phyloP scores from a whole-genome alignment of 2,888 invertebrate species.

The Smittia sp. region DNA sequence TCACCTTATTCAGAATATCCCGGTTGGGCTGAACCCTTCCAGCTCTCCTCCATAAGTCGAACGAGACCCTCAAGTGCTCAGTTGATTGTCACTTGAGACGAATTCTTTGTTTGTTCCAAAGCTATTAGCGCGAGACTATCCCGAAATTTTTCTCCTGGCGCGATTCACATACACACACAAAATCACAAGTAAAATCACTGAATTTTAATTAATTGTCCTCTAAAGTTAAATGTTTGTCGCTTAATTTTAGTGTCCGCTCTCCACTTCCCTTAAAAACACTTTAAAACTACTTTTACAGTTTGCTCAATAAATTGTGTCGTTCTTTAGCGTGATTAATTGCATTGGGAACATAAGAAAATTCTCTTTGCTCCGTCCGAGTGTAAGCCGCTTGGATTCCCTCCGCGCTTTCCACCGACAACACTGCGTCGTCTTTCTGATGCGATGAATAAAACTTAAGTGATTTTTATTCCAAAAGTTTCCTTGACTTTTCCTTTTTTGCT shows the following conservation, averaged over 20 bases:
- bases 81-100: slow-evolving; percentile 32
- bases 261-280: background rate
- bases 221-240: background rate
- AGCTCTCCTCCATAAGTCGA: slow-evolving; percentile 40
- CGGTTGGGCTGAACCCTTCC: slow-evolving; percentile 37
- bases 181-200: slow-evolving; percentile 20
- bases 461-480: slow-evolving; percentile 24
- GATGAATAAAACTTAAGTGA: slow-evolving; percentile 20
- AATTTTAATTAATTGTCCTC: slow-evolving; percentile 4
- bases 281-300: slow-evolving; percentile 3
- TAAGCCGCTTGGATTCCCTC: background rate
- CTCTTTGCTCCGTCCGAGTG: background rate
- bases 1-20: slow-evolving; percentile 40
- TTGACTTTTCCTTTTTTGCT: background rate
- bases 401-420: background rate
- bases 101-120: background rate
- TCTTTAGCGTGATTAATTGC: background rate
- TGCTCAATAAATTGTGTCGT: background rate
- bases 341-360: background rate
- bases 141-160: background rate
- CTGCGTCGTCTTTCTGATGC: background rate
- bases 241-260: background rate
- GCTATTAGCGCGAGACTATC: background rate
- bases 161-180: background rate
- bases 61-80: slow-evolving; percentile 31